Conservation (phyloP, 2,888 invertebrate species). For the Celastrina argiolus region DNA sequence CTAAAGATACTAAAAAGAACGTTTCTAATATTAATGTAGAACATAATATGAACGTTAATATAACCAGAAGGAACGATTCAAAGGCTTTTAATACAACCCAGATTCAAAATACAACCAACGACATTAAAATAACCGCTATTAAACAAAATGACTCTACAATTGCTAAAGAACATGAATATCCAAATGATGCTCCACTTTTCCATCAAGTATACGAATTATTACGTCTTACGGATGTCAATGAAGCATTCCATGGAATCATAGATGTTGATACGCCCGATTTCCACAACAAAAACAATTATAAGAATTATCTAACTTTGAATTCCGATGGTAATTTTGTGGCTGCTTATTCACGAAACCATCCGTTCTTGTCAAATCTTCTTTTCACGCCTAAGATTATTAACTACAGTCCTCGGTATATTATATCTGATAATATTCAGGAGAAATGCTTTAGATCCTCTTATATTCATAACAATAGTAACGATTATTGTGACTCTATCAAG, state of each 20-base stretch:
- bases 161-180: not conserved
- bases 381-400: slow-evolving; percentile 44
- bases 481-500: slow-evolving; percentile 4
- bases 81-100: not conserved
- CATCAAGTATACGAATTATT: slow-evolving; percentile 12
- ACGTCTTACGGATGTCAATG: not conserved
- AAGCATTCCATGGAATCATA: not conserved
- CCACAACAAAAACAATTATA: slow-evolving; percentile 19
- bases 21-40: not conserved
- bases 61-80: not conserved
- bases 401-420: slow-evolving; percentile 39
- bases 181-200: not conserved
- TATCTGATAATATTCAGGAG: not conserved
- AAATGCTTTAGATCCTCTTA: not conserved
- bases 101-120: not conserved
- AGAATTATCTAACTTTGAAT: slow-evolving; percentile 46
- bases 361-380: slow-evolving; percentile 52
- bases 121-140: not conserved
- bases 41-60: not conserved
- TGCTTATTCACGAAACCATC: slow-evolving; percentile 51
- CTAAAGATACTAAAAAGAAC: not conserved
- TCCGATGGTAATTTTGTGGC: slow-evolving; percentile 59
- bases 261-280: not conserved
- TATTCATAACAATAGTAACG: not conserved
- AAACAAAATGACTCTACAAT: not conserved